Evolutionary conservation across 2,113 vertebrate species (phyloP).

Genomic region (Donacobius atricapilla): DNA sequence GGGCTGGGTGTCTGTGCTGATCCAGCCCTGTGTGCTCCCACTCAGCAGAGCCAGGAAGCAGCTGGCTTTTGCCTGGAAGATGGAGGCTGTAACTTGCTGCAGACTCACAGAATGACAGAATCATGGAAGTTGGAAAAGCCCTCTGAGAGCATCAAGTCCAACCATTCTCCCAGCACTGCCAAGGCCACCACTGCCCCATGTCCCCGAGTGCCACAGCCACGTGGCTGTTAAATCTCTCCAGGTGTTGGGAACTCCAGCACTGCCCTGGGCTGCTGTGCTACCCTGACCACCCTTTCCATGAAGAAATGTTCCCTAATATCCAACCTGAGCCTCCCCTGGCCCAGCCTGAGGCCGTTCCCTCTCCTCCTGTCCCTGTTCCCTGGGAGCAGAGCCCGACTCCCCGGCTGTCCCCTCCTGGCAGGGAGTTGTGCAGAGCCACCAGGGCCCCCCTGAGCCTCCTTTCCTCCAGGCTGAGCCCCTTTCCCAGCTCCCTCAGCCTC

Average conservation of each 20-base stretch:
- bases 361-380: neutral
- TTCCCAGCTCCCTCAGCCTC: neutral
- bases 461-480: neutral
- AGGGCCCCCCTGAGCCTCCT: neutral
- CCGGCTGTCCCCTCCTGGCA: neutral
- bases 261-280: neutral
- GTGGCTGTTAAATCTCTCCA: accelerated
- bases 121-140: neutral
- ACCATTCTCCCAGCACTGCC: neutral
- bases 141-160: neutral
- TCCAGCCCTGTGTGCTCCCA: accelerated
- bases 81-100: neutral
- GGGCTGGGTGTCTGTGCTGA: neutral
- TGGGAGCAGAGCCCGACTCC: neutral
- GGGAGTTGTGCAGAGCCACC: neutral
- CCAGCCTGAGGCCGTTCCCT: neutral
- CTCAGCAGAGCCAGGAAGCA: neutral
- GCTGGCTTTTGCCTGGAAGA: neutral
- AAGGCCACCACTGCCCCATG: neutral
- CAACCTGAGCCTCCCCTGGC: accelerated
- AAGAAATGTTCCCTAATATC: neutral
- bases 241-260: neutral
- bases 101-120: neutral
- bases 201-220: neutral
- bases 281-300: accelerated